Base-by-base conservation (phyloP, 2,888 invertebrate species). In the Conops quadrifasciatus region DNA sequence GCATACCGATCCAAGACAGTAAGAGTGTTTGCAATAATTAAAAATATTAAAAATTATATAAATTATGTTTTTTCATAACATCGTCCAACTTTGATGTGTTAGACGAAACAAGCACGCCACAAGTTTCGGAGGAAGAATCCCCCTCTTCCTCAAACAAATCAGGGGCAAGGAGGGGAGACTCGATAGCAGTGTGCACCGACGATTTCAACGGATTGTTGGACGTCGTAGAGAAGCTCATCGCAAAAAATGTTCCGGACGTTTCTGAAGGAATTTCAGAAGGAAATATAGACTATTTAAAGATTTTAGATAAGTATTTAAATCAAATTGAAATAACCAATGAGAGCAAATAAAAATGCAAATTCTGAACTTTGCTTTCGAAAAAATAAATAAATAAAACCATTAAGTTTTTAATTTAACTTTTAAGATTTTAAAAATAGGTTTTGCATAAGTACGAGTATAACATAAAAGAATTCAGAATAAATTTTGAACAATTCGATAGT, bases 11-110 rank as follows among this genome's bases (percentile, higher is more conserved):
- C 62, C 43, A 2, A 16, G 62, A n/a, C 4, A 24, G 62, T 62
- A 62, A 4, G 62, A 28, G 9, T n/a, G 5, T 36, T 5, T 62
- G 13, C 43, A 19, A 1, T 43, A 16, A 49, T 49, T 5, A 45
- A 45, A 13, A 1, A 1, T 45, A 45, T 49, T 5, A 1, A 16
- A 49, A 15, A 49, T 49, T 49, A 49, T 5, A 16, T 16, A 16
- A 49, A n/a, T 1, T 36, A 19, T 43, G 13, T 36, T 11, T 21
- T 62, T 62, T 36, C 21, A 62, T 36, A 62, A 62, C 36, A 62
- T 9, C 28, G 5, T n/a, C n/a, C n/a, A 62, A 4, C 21, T 11
- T 62, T 11, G 28, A 62, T 2, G 19, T 2, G 19, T 4, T 15
- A n/a, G 19, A 13, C 19, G 30, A 15, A n/a, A n/a, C n/a, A 11